phyloP scores from a whole-genome alignment of 2,113 vertebrate genomes.

The Stigmatopora nigra region DNA sequence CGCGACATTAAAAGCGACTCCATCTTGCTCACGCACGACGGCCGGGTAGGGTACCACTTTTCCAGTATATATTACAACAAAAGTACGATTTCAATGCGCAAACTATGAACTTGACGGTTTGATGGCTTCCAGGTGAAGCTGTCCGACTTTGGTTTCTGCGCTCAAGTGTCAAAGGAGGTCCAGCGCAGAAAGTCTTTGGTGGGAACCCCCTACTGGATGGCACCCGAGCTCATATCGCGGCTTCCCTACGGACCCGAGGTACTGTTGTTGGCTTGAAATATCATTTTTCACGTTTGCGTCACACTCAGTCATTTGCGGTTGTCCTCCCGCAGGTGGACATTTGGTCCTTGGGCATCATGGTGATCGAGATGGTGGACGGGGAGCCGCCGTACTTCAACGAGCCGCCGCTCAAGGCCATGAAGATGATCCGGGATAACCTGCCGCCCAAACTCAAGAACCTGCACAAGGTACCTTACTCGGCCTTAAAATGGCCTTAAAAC shows the following conservation, averaged over 20 bases:
- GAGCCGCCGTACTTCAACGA: constrained; percentile 96
- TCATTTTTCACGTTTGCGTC: too few relatives aligned
- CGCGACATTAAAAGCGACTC: constrained; percentile 97
- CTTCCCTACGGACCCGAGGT: constrained; percentile 85
- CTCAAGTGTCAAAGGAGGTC: constrained; percentile 88
- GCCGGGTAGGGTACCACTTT: constrained; percentile 71
- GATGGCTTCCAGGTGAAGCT: constrained; percentile 79
- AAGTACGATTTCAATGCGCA: too few relatives aligned
- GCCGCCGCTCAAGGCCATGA: constrained; percentile 93
- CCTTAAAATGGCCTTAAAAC: too few relatives aligned
- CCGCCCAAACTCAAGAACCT: constrained; percentile 89
- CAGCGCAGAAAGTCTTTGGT: constrained; percentile 83
- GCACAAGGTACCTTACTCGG: constrained; percentile 75
- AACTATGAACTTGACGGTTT: not conserved
- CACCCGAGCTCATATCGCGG: constrained; percentile 86
- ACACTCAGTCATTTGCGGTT: not conserved
- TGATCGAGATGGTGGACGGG: constrained; percentile 96
- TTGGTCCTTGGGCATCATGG: constrained; percentile 96
- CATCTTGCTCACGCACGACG: constrained; percentile 91
- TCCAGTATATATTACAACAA: too few relatives aligned
- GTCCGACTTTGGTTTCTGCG: constrained; percentile 92
- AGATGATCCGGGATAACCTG: constrained; percentile 94
- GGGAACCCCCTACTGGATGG: constrained; percentile 92
- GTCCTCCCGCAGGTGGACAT: constrained; percentile 76
- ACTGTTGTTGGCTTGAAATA: not conserved